Conservation (phyloP, 2,797 vertebrate genomes). For the Botia kubotai region DNA sequence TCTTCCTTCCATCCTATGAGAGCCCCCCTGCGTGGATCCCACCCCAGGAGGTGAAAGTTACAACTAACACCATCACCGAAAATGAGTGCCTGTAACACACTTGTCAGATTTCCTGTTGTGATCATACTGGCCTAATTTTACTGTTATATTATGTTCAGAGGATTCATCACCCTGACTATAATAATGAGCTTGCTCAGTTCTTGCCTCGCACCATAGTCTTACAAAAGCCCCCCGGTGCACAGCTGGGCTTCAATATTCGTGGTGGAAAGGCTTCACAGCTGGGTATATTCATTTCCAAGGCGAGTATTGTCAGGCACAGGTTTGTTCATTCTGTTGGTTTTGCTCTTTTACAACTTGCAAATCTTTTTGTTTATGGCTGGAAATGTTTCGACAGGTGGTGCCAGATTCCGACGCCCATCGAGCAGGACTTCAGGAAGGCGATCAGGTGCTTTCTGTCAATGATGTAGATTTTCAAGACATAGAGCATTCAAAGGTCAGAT, state of each 20-base stretch:
- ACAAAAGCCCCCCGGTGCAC: constrained; percentile 95
- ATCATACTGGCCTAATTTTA: constrained; percentile 15
- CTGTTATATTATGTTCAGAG: constrained; percentile 74
- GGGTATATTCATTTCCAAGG: constrained; percentile 99
- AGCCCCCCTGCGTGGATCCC: constrained; percentile 95
- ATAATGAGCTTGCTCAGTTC: constrained; percentile 95
- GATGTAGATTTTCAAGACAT: constrained; percentile 99
- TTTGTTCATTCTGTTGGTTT: background rate
- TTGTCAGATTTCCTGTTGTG: background rate
- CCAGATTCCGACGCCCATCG: constrained; percentile 94
- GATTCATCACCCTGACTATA: constrained; percentile 93
- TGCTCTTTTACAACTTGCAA: background rate
- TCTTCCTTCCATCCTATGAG: constrained; percentile 93
- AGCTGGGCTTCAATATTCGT: constrained; percentile 97
- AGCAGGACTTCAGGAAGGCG: constrained; percentile 95
- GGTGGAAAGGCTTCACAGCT: constrained; percentile 97
- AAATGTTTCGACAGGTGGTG: constrained; percentile 83
- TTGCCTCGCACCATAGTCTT: constrained; percentile 89
- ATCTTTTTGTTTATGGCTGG: background rate
- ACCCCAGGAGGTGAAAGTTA: constrained; percentile 85
- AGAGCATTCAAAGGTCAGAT: constrained; percentile 91
- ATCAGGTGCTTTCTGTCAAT: constrained; percentile 96
- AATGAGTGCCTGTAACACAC: background rate
- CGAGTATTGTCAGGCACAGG: constrained; percentile 59
- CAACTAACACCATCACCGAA: background rate